Evolutionary conservation across 2,113 vertebrate genomes (phyloP).

Genomic region (Tragelaphus scriptus): DNA sequence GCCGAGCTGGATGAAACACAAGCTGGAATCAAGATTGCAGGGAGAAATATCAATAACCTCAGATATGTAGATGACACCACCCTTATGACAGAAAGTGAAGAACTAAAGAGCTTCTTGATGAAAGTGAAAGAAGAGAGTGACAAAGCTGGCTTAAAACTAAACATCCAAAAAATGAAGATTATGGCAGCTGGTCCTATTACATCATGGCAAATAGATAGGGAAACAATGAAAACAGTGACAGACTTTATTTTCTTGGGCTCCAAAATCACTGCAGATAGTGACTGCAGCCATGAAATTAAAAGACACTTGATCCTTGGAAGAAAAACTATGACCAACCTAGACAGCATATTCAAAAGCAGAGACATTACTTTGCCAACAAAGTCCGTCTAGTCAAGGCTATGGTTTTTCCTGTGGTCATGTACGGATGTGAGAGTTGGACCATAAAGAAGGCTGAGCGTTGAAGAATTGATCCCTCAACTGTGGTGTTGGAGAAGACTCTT

Average conservation of each 20-base stretch:
- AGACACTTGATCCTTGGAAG: background rate
- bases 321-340: background rate
- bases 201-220: background rate
- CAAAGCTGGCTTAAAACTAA: background rate
- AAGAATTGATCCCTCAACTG: background rate
- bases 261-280: background rate
- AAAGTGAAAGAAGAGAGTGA: background rate
- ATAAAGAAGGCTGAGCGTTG: background rate
- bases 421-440: background rate
- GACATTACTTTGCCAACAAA: background rate
- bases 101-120: background rate
- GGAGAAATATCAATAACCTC: background rate
- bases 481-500: background rate
- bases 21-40: background rate
- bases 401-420: background rate
- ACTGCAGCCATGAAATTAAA: background rate
- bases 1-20: background rate
- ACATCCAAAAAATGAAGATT: background rate
- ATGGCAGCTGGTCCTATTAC: background rate
- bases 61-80: background rate
- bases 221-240: background rate
- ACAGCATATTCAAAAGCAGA: background rate
- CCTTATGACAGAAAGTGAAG: background rate
- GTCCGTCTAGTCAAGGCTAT: background rate
- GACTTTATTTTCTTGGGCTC: background rate